Evolutionary conservation across 2,113 vertebrate species (phyloP).

Genomic region (Hyperoodon ampullatus): DNA sequence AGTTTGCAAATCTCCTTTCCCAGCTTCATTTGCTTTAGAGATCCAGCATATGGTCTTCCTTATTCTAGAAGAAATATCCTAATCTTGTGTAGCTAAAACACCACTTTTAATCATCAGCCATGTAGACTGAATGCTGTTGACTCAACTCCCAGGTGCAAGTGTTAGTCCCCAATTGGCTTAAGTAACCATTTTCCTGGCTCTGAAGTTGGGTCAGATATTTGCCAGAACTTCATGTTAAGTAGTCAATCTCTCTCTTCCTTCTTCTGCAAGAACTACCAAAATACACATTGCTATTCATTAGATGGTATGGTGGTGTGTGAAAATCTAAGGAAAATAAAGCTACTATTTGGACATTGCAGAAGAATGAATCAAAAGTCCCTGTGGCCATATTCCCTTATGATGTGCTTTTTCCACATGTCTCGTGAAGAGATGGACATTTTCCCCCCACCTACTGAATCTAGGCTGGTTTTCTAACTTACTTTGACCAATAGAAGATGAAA

Average conservation of each 20-base stretch:
- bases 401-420: background rate
- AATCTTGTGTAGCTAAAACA: background rate
- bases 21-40: background rate
- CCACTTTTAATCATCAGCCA: background rate
- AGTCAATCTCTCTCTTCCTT: background rate
- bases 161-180: background rate
- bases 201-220: background rate
- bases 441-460: background rate
- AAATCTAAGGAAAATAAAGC: background rate
- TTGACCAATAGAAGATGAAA: background rate
- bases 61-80: background rate
- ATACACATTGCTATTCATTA: background rate
- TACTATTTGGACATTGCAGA: background rate
- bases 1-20: background rate
- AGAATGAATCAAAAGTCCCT: background rate
- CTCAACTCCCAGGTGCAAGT: background rate
- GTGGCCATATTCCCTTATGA: rapidly evolving
- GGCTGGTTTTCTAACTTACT: background rate
- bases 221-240: background rate
- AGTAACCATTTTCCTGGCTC: background rate
- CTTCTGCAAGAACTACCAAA: background rate
- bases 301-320: background rate
- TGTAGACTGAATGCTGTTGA: background rate
- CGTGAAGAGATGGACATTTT: background rate
- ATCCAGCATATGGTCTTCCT: background rate